A percentile compares a stretch with the other conserved stretches of the same genome.
phyloP scores from a whole-genome alignment of 92 coral and sea anemone genomes.

The Bergia puertoricense region DNA sequence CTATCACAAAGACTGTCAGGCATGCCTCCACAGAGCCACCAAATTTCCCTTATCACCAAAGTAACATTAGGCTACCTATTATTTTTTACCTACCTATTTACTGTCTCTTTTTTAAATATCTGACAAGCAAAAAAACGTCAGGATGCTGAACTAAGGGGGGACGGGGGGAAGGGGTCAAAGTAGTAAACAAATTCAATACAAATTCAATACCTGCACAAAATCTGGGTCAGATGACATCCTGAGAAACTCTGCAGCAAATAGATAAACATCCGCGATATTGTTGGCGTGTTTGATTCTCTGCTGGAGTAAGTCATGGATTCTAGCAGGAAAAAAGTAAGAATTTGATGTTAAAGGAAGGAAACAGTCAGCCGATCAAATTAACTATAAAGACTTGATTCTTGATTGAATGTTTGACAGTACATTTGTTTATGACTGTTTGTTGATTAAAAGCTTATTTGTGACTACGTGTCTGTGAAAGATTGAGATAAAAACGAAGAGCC shows the following conservation, averaged over 20 bases:
- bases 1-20: no score
- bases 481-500: neutral
- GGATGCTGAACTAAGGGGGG: no score
- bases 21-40: neutral
- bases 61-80: neutral
- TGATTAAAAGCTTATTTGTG: neutral
- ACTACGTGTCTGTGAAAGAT: neutral
- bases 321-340: conserved; percentile 6
- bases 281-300: conserved; percentile 90
- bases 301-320: conserved; percentile 83
- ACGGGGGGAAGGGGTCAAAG: neutral
- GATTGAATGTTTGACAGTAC: neutral
- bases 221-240: conserved; percentile 89
- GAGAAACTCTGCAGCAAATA: conserved; percentile 93
- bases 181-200: neutral
- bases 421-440: neutral
- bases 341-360: neutral
- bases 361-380: no score
- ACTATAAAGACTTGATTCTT: no score
- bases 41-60: neutral
- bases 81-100: neutral
- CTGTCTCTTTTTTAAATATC: no score
- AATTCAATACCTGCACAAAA: conserved; percentile 78
- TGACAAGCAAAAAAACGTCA: no score
- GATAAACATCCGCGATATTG: conserved; percentile 80